A percentile compares a stretch with the other conserved stretches of the same genome.
Evolutionary conservation across 2,113 vertebrate species (phyloP).

Genomic region (Plectropomus leopardus): DNA sequence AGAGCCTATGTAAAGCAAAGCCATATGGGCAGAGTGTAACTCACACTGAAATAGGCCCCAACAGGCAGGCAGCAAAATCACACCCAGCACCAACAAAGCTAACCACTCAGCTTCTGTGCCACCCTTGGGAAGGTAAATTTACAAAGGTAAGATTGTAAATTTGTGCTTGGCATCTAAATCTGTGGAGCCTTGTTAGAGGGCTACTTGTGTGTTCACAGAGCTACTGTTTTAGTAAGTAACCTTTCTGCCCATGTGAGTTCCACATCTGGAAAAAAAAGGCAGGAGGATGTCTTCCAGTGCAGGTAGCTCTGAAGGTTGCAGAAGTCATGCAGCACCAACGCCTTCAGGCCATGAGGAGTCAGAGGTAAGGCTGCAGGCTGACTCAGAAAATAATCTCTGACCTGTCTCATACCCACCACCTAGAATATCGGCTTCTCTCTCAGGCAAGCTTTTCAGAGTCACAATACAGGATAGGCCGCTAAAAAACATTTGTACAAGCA

Average conservation of each 20-base stretch:
- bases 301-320: conserved; percentile 13
- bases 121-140: conserved; percentile 19
- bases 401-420: background rate
- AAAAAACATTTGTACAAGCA: background rate
- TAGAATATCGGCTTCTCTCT: conserved; percentile 6
- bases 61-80: conserved; percentile 25
- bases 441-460: background rate
- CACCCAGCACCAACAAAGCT: conserved; percentile 29
- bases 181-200: conserved; percentile 44
- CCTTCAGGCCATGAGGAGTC: conserved; percentile 4
- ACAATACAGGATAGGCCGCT: background rate
- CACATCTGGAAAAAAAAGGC: conserved; percentile 26
- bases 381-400: conserved; percentile 37
- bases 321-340: background rate
- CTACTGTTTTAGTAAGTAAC: conserved; percentile 18
- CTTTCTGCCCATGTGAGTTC: conserved; percentile 5
- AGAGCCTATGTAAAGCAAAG: background rate
- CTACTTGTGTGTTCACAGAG: conserved; percentile 16
- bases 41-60: conserved; percentile 33
- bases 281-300: background rate
- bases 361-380: conserved; percentile 11
- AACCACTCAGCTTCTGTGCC: conserved; percentile 33
- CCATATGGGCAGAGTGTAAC: conserved; percentile 4
- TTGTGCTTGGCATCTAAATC: conserved; percentile 21
- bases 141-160: conserved; percentile 30